Percentiles rank a stretch among this genome's conserved stretches.
These are phyloP conservation scores for Ceratina australensis DNA, from an alignment of 1,140 invertebrate genomes.

Conservation along the genomic window DNA sequence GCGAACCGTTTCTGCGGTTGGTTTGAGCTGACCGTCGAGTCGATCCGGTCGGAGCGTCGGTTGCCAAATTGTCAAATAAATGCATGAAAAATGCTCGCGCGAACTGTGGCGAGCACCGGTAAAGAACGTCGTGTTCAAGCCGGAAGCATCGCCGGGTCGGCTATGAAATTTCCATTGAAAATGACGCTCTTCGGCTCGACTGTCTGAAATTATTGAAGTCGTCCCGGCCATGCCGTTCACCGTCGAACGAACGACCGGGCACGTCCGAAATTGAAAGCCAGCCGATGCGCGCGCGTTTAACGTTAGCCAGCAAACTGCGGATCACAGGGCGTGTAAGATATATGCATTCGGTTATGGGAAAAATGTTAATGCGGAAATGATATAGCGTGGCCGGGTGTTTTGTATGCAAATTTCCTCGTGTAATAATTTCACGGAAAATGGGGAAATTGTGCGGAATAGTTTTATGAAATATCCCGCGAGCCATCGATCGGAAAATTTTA, in stretches of 20 bases:
- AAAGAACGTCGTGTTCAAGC: not conserved
- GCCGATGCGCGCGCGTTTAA: not conserved
- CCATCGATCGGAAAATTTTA: no score
- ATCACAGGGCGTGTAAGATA: not conserved
- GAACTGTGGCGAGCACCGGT: not conserved
- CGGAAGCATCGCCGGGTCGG: not conserved
- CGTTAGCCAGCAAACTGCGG: not conserved
- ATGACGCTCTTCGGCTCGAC: constrained; percentile 5
- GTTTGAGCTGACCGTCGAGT: constrained; percentile 31
- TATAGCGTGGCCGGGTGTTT: not conserved
- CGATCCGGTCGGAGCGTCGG: constrained; percentile 53
- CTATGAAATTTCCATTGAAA: constrained; percentile 41
- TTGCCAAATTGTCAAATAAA: constrained; percentile 69
- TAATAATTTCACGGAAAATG: not conserved
- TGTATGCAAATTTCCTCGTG: not conserved
- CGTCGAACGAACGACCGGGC: not conserved
- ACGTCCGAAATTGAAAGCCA: constrained; percentile 9
- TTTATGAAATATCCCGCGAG: not conserved
- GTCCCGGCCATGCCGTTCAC: not conserved
- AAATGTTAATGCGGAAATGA: not conserved
- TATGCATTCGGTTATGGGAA: not conserved
- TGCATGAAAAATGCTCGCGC: constrained; percentile 50
- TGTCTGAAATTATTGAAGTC: constrained; percentile 29
- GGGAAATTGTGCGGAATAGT: not conserved
- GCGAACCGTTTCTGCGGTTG: constrained; percentile 26